Percentiles rank a stretch among this genome's conserved stretches.
These are phyloP conservation scores for Montipora efflorescens DNA, from an alignment of 64 coral and sea anemone genomes.

Conservation along the genomic window DNA sequence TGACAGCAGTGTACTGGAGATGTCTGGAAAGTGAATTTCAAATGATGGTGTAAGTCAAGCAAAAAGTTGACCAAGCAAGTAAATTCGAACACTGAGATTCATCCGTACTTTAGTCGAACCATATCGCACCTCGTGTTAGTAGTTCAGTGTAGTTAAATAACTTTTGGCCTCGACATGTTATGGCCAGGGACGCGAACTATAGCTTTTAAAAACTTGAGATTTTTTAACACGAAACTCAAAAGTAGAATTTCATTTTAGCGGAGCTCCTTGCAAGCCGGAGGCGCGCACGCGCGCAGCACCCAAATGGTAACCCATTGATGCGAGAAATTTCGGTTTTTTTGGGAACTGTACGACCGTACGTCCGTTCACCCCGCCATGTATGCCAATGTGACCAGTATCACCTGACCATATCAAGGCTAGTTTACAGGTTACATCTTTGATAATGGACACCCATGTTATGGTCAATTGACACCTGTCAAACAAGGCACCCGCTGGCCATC, in stretches of 20 bases:
- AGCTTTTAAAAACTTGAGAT: not conserved
- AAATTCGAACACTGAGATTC: not conserved
- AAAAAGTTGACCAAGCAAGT: not conserved
- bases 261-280: not conserved
- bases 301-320: too few relatives aligned
- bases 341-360: too few relatives aligned
- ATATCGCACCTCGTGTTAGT: not conserved
- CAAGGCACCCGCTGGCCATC: too few relatives aligned
- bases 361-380: too few relatives aligned
- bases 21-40: constrained; percentile 53
- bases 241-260: not conserved
- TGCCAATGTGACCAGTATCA: too few relatives aligned
- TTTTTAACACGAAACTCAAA: not conserved
- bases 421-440: too few relatives aligned
- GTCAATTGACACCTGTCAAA: too few relatives aligned
- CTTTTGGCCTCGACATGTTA: not conserved
- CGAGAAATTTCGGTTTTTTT: too few relatives aligned
- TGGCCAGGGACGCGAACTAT: too few relatives aligned
- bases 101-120: not conserved
- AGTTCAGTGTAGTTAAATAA: not conserved
- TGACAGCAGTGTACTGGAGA: constrained; percentile 25
- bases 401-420: too few relatives aligned
- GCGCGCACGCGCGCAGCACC: too few relatives aligned
- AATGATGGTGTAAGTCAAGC: constrained; percentile 28
- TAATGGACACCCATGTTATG: too few relatives aligned